Conservation (phyloP, 2,113 vertebrate genomes). For the Hiodon alosoides region DNA sequence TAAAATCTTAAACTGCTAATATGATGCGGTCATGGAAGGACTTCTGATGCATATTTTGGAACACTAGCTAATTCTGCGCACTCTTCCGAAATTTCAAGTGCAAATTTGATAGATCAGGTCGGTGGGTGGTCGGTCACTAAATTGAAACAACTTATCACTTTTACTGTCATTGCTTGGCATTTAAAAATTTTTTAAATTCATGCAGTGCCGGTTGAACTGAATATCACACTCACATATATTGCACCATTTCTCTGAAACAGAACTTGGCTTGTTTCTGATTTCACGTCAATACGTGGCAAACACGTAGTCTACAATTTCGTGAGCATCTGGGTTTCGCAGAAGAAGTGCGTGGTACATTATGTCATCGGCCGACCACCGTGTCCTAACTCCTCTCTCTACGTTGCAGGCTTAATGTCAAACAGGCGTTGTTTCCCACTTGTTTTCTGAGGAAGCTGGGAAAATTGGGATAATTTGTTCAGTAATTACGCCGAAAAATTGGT, state of each 20-base stretch:
- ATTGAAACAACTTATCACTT: neutral
- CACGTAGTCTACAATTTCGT: too few species aligned
- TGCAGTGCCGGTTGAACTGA: neutral
- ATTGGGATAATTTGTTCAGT: constrained; percentile 20
- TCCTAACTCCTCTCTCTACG: constrained; percentile 20
- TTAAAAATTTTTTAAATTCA: neutral
- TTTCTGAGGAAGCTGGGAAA: constrained; percentile 25
- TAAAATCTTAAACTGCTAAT: neutral
- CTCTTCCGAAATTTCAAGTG: neutral
- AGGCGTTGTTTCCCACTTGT: constrained; percentile 22
- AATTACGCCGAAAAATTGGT: constrained; percentile 5
- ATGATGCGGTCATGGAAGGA: too few species aligned
- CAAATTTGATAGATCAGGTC: neutral
- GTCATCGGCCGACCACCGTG: constrained; percentile 23
- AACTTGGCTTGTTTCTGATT: neutral
- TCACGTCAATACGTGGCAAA: neutral
- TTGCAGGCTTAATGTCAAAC: constrained; percentile 32
- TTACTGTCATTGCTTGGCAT: neutral
- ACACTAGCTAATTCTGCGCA: too few species aligned
- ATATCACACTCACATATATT: neutral
- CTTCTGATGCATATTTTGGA: too few species aligned
- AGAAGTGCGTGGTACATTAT: neutral
- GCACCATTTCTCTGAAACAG: neutral
- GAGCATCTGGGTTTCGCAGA: too few species aligned
- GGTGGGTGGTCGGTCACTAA: neutral